Base-by-base conservation (phyloP, 53 echinoderm and acorn worm genomes). In the Stichopus horrens region DNA sequence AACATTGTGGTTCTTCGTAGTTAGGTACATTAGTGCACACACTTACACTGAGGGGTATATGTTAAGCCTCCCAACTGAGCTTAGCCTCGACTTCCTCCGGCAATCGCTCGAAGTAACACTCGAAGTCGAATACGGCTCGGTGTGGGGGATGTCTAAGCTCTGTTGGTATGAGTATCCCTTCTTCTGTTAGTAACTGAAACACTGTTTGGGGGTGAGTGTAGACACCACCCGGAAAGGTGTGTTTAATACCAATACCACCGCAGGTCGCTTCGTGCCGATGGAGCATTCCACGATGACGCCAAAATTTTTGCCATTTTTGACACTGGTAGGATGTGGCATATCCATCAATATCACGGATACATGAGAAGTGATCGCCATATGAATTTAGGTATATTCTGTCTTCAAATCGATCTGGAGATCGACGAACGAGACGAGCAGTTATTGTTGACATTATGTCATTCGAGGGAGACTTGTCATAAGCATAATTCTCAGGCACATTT, bases 301-400 rank as follows among this genome's bases (percentile, higher is more conserved):
- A 88, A 9, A 89, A 56, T 4, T 57, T 77, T 4, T 60, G 83
- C 65, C 92, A 94, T 67, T 90, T 94, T 54, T 18, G 23, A 53
- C 90, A 92, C 7, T 77, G 23, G 37, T 83, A 94, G 7, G 68
- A 53, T 53, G 79, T 77, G 55, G 88, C 83, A 58, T 94, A 94
- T 18, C 23, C 16, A 16, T 88, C 52, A 16, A 90, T 57, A 76
- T 94, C 79, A 0, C 58, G 73, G 8, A 94, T 92, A 76, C 83
- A 92, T 4, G 91, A 91, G 52, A 91, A 94, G 66, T 93, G 91
- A 6, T 89, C 8, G 4, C 83, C 91, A n/a, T 79, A 74, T 7
- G 91, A 56, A 60, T 88, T 92, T 0, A 94, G 53, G 53, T 85
- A 90, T 59, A 94, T 23, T 8, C 86, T 94, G 14, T 59, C 79